phyloP scores from a whole-genome alignment of 2,797 vertebrate species.

The Fundulus diaphanus region DNA sequence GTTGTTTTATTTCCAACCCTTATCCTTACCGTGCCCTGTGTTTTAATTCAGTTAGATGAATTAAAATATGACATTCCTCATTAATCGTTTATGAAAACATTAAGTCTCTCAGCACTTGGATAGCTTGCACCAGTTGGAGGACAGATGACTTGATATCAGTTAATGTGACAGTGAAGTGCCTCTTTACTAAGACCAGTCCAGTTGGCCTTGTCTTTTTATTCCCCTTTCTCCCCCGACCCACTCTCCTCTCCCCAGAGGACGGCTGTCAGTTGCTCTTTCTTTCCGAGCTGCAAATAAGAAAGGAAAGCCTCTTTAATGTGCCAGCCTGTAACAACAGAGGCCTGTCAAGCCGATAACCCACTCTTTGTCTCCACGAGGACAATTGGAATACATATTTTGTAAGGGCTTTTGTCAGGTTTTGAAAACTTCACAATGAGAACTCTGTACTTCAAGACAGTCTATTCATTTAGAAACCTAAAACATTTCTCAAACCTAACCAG shows the following conservation, averaged over 20 bases:
- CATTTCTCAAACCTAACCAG: slow-evolving; percentile 9
- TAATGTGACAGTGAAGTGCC: slow-evolving; percentile 62
- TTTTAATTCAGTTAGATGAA: slow-evolving; percentile 32
- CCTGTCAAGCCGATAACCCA: slow-evolving; percentile 54
- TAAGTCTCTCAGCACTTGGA: slow-evolving; percentile 52
- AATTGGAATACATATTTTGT: slow-evolving; percentile 34
- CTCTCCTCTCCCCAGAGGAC: slow-evolving; percentile 51
- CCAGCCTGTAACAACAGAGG: slow-evolving; percentile 58
- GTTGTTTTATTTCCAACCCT: background rate
- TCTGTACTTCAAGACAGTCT: slow-evolving; percentile 23
- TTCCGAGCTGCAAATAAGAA: slow-evolving; percentile 63
- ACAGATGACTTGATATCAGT: slow-evolving; percentile 59
- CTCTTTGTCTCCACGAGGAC: slow-evolving; percentile 49
- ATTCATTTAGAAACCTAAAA: slow-evolving; percentile 9
- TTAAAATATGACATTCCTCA: slow-evolving; percentile 51
- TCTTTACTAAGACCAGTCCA: slow-evolving; percentile 49
- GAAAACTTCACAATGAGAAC: slow-evolving; percentile 35
- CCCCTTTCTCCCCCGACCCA: slow-evolving; percentile 28
- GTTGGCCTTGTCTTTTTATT: slow-evolving; percentile 49
- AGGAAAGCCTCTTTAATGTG: slow-evolving; percentile 63
- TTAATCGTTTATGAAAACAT: slow-evolving; percentile 70
- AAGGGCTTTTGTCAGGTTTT: slow-evolving; percentile 36
- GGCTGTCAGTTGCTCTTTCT: slow-evolving; percentile 67
- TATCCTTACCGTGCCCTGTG: slow-evolving; percentile 2
- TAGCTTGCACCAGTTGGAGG: slow-evolving; percentile 49